Percentiles rank a stretch among this genome's conserved stretches.
phyloP scores from a whole-genome alignment of 2,888 invertebrate genomes.

The Macrophya annulata region DNA sequence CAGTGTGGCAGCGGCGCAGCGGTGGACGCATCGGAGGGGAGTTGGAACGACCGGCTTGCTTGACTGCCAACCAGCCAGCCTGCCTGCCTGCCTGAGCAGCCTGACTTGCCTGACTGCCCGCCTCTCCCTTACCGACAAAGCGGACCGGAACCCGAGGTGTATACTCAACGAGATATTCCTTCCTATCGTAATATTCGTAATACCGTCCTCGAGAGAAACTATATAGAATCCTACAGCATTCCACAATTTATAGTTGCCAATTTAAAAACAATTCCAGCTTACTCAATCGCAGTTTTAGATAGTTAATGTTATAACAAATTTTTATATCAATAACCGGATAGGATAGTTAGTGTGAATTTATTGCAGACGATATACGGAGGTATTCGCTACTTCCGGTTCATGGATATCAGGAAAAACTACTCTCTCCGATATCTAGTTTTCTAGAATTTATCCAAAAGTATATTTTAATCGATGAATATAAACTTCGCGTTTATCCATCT shows the following conservation, averaged over 20 bases:
- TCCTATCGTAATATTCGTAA: neutral
- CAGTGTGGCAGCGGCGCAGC: slow-evolving; percentile 50
- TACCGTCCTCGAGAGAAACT: neutral
- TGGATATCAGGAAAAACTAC: neutral
- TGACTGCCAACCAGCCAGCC: slow-evolving; percentile 55
- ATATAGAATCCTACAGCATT: neutral
- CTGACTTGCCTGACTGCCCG: slow-evolving; percentile 43
- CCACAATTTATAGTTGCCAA: neutral
- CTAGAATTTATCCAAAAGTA: neutral
- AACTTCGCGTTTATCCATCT: neutral
- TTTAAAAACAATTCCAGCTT: neutral
- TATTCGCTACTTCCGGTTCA: slow-evolving; percentile 40
- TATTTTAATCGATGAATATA: neutral
- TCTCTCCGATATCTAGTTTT: neutral
- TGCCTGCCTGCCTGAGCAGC: slow-evolving; percentile 58
- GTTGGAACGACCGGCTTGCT: slow-evolving; percentile 48
- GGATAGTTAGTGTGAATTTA: neutral
- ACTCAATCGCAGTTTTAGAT: neutral
- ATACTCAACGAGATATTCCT: slow-evolving; percentile 28
- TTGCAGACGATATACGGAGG: neutral
- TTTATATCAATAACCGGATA: neutral
- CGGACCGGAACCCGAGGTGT: slow-evolving; percentile 58
- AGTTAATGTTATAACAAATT: neutral
- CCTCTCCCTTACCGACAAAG: slow-evolving; percentile 56
- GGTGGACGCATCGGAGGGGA: slow-evolving; percentile 46